These are phyloP conservation scores for Gasterosteus aculeatus DNA, from an alignment of 2,113 vertebrate genomes.

Conservation along the genomic window DNA sequence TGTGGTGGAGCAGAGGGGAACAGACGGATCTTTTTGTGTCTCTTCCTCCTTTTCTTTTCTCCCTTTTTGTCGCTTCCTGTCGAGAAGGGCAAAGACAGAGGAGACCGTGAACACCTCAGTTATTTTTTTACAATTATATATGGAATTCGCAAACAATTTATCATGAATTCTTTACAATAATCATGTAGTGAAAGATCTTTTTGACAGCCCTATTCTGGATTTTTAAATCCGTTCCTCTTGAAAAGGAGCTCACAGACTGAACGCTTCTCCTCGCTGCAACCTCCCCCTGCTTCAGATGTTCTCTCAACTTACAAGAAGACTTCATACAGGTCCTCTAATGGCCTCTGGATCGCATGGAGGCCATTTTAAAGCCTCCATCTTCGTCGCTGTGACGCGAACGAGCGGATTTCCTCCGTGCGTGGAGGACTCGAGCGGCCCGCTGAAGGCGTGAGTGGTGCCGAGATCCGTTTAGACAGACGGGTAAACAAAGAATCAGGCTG, in stretches of 20 bases:
- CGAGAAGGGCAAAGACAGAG: not conserved
- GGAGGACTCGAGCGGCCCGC: too few relatives aligned
- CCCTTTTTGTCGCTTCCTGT: not conserved
- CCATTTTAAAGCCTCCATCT: not conserved
- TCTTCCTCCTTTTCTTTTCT: not conserved
- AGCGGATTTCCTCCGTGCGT: too few relatives aligned
- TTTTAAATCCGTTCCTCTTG: not conserved
- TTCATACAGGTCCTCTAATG: not conserved
- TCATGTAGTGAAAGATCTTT: not conserved
- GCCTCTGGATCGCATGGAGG: not conserved
- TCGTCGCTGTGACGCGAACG: too few relatives aligned
- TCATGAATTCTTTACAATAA: not conserved
- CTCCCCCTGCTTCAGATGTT: not conserved
- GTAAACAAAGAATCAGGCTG: slow-evolving; percentile 24
- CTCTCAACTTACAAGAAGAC: not conserved
- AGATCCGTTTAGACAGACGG: not conserved
- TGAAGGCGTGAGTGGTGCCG: too few relatives aligned
- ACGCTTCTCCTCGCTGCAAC: not conserved
- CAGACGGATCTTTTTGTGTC: not conserved
- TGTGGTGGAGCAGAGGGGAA: slow-evolving; percentile 14
- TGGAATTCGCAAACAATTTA: not conserved
- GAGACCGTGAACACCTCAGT: not conserved
- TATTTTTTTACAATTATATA: not conserved
- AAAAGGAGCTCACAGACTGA: not conserved
- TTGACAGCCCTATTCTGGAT: not conserved